Base-by-base conservation (phyloP, 2,888 invertebrate species). In the Cybosia mesomella region DNA sequence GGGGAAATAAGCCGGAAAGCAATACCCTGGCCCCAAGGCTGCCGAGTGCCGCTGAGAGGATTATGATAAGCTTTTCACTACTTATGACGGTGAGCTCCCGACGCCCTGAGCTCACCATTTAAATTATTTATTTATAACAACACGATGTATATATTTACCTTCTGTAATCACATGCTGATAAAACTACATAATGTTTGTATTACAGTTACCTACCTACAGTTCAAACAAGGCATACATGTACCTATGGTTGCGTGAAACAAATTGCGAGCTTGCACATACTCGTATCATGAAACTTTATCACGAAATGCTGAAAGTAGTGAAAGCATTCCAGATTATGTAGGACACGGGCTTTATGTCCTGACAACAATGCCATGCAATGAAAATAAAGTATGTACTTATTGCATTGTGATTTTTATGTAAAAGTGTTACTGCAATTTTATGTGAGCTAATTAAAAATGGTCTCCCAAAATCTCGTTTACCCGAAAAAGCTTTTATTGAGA, bases 221-320 rank as follows among this genome's bases (percentile, higher is more conserved):
- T 55, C 58, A 68, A 78, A 75, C 70, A 68, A 39, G 18, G 28
- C 22, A 21, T 53, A 63, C 53, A 10, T 54, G 57, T 43, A 53
- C 28, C 54, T 10, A 66, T 76, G 55, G 57, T 70, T 59, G 58
- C 64, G 60, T 66, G 70, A 61, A 66, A 66, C 60, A 66, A 68
- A 69, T 66, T 60, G 60, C 54, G 15, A 65, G 49, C 64, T 36
- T 66, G 21, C 64, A 55, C 39, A 67, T 49, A 49, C 21, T 39
- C n/a, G 39, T 18, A 57, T 49, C 36, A 34, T 60, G 32, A 57
- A 75, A 65, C 58, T 70, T 71, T 59, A 74, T 65, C 53, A 67
- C 36, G 63, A 63, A 63, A 58, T 58, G 34, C n/a, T 62, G 53
- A 28, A 54, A 58, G 21, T 63, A 67, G 58, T 67, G 67, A 67